Evolutionary conservation across 2,888 invertebrate genomes (phyloP).

Genomic region (Mimachlamys varia): DNA sequence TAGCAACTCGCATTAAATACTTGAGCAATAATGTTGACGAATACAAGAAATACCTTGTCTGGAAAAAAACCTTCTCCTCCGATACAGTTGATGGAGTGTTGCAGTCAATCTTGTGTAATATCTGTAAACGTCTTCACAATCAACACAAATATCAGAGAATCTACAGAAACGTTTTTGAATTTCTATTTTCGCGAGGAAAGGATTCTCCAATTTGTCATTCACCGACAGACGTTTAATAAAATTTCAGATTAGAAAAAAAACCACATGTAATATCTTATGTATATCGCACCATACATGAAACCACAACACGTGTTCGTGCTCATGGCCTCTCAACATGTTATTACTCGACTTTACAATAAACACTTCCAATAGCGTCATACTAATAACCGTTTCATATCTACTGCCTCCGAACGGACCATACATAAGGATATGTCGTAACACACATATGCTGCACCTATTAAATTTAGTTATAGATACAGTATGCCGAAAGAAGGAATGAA

Average conservation of each 20-base stretch:
- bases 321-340: too few relatives aligned
- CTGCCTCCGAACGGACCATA: too few relatives aligned
- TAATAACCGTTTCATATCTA: too few relatives aligned
- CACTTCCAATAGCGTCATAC: too few relatives aligned
- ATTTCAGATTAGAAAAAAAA: not conserved
- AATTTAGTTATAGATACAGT: too few relatives aligned
- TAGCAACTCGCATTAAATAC: conserved; percentile 48
- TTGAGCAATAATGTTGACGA: conserved; percentile 45
- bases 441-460: too few relatives aligned
- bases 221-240: not conserved
- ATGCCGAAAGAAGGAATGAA: too few relatives aligned
- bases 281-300: too few relatives aligned
- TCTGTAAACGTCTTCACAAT: conserved; percentile 42
- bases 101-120: conserved; percentile 40
- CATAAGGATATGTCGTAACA: too few relatives aligned
- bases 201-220: not conserved
- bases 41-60: conserved; percentile 6
- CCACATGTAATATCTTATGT: too few relatives aligned
- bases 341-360: too few relatives aligned
- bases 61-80: conserved; percentile 39
- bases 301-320: too few relatives aligned
- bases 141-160: conserved; percentile 39
- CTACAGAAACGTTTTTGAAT: not conserved
- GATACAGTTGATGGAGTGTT: conserved; percentile 29
- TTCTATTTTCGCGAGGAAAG: not conserved